Evolutionary conservation across 2,113 vertebrate genomes (phyloP).

Genomic region (Micronycteris hirsuta): DNA sequence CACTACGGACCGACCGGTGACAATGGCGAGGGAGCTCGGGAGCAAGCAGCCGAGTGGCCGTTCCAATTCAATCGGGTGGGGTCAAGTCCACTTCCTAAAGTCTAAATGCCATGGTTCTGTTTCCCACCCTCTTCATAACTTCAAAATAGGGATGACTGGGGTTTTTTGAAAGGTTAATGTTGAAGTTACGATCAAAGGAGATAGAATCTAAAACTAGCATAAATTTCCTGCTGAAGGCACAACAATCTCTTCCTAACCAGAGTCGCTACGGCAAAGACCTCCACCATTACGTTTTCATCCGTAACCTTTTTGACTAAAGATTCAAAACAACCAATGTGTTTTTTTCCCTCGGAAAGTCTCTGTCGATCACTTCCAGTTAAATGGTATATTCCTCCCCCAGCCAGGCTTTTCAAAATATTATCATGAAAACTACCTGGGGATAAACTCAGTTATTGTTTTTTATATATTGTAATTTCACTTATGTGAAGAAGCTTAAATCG

Average conservation of each 20-base stretch:
- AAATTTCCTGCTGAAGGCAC: background rate
- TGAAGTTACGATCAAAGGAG: background rate
- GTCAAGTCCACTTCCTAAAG: background rate
- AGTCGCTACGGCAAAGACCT: background rate
- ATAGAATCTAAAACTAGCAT: background rate
- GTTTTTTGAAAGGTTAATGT: background rate
- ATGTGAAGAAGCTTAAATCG: background rate
- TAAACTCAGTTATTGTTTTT: background rate
- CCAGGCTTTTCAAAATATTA: background rate
- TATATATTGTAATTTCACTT: background rate
- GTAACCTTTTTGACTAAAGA: background rate
- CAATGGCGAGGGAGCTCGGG: conserved; percentile 38
- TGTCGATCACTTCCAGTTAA: background rate
- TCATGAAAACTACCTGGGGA: background rate
- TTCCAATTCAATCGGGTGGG: background rate
- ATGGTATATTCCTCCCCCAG: background rate
- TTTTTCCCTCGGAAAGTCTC: background rate
- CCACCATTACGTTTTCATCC: background rate
- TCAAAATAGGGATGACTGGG: background rate
- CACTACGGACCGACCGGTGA: background rate
- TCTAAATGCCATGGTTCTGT: background rate
- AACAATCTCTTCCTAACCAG: background rate
- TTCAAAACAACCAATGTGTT: background rate
- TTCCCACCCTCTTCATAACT: background rate
- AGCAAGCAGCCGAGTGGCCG: conserved; percentile 30